These are phyloP conservation scores for Rattus rattus DNA, from an alignment of 2,113 vertebrate species.

Conservation along the genomic window DNA sequence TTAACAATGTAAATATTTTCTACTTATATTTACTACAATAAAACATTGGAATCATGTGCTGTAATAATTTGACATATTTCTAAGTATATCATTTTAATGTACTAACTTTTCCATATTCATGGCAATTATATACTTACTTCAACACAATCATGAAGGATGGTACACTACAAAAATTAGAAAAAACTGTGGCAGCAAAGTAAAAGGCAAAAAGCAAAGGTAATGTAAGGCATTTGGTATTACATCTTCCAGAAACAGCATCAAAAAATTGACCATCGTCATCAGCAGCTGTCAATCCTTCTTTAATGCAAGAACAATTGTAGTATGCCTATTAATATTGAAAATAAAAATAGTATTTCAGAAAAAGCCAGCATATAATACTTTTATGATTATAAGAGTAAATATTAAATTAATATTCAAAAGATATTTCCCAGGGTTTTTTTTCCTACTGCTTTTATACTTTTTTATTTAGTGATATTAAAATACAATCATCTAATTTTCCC, in stretches of 20 bases:
- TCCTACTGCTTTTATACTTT: too few relatives aligned
- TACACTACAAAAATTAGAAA: slow-evolving; percentile 83
- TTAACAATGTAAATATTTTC: not conserved
- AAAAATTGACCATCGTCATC: slow-evolving; percentile 45
- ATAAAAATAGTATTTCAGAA: slow-evolving; percentile 41
- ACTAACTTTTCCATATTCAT: slow-evolving; percentile 23
- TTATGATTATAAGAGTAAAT: not conserved
- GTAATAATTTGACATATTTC: slow-evolving; percentile 45
- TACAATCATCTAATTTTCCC: not conserved
- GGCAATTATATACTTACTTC: slow-evolving; percentile 79
- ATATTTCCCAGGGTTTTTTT: not conserved
- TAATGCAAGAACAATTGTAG: slow-evolving; percentile 87
- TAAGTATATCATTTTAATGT: not conserved
- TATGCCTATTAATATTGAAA: slow-evolving; percentile 79
- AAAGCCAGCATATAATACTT: not conserved
- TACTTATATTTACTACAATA: not conserved
- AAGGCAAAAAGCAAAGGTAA: slow-evolving; percentile 85
- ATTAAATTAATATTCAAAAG: not conserved
- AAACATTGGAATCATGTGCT: not conserved
- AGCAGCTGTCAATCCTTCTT: slow-evolving; percentile 42
- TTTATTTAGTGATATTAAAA: not conserved
- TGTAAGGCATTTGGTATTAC: slow-evolving; percentile 80
- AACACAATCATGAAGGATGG: slow-evolving; percentile 83
- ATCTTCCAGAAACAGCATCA: slow-evolving; percentile 84
- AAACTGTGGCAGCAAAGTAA: slow-evolving; percentile 84